Evolutionary conservation across 1,140 invertebrate species (phyloP), one percentile per base, ranked within the genome.

Genomic region (Ericerus pela): DNA sequence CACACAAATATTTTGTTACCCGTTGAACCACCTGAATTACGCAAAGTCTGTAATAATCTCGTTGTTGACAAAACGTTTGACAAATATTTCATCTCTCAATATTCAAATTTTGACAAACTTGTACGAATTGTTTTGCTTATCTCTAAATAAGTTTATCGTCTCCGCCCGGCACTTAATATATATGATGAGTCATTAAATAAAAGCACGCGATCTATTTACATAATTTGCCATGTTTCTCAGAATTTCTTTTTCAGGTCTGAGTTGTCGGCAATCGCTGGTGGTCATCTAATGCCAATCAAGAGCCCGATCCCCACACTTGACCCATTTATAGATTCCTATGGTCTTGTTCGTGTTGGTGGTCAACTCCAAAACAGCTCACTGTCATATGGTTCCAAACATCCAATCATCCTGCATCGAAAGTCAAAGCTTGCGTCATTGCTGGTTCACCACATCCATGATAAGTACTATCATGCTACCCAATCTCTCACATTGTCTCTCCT

Each of bases 351-450:
- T 29, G 53, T 58, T 2, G 59, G 59, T 18, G 59, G 58, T 18
- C 31, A 43, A 38, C 24, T 56, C 26, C 5, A 20, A 28, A 43
- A 53, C 30, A 16, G 57, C 5, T 16, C 16, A 11, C 33, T 59
- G n/a, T 31, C 52, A 26, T 53, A 53, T 56, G 60, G 65, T 22
- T 61, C 64, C 20, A 70, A 68, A 58, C 69, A 72, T 62, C 71
- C 70, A 0, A 66, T 71, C 12, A 33, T 73, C 10, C 53, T 69
- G 30, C 65, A 66, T 18, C 30, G 58, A 14, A 64, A 62, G 22
- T 59, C 68, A 60, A 56, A 60, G 20, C 52, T 72, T 5, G 66
- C 66, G 14, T 55, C 60, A 6, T 41, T 69, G 27, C 58, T 73
- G 2, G 63, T 72, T 10, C 30, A 54, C 5, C n/a, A 68, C 53